A percentile compares a stretch with the other conserved stretches of the same genome.
Evolutionary conservation across 2,797 vertebrate genomes (phyloP).

Genomic region (Ibycter americanus): DNA sequence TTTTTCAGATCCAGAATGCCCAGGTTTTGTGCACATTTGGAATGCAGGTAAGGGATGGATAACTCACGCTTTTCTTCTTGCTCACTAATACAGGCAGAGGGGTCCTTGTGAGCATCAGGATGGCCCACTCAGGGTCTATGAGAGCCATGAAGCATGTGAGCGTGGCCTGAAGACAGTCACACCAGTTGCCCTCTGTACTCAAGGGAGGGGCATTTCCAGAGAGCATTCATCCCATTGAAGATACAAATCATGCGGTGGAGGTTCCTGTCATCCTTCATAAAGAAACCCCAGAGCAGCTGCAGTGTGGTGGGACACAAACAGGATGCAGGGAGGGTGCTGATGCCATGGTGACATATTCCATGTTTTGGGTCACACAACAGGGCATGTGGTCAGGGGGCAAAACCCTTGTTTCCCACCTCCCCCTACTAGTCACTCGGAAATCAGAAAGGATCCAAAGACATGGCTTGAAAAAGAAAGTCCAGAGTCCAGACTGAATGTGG

Average conservation of each 20-base stretch:
- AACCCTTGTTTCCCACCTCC: background rate
- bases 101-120: background rate
- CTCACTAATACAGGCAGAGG: background rate
- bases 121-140: rapidly evolving
- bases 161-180: background rate
- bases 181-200: background rate
- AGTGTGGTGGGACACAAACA: background rate
- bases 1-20: background rate
- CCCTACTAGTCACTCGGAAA: background rate
- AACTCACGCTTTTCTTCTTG: background rate
- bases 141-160: background rate
- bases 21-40: background rate
- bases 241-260: background rate
- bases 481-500: background rate
- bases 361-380: background rate
- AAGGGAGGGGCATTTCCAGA: background rate
- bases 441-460: background rate
- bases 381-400: background rate
- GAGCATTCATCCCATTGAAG: background rate
- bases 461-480: background rate
- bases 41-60: background rate
- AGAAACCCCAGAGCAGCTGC: background rate
- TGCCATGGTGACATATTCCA: background rate
- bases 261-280: background rate
- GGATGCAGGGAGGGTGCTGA: background rate